Base-by-base conservation (phyloP, 2,888 invertebrate species). In the Stomorhina lunata region DNA sequence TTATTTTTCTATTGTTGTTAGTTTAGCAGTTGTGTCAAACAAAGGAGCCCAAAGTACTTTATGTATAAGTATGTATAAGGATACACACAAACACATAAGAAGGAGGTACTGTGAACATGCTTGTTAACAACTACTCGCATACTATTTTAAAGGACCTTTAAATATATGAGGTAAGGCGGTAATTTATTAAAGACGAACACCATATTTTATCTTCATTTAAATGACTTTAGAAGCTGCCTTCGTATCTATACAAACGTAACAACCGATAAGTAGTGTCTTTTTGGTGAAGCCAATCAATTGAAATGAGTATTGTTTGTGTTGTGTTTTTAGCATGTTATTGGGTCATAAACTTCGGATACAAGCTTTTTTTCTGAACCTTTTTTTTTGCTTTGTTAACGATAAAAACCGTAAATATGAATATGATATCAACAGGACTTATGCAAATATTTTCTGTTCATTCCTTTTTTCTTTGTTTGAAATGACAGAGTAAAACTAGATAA, bases 341-440 rank as follows among this genome's bases (percentile, higher is more conserved):
- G 55, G 73, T 57, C 68, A 69, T 73, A 78, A 75, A 40, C 40
- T 57, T 34, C 4, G 10, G 20, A 22, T 43, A 27, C n/a, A 20
- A 71, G 2, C 2, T 34, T 48, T 34, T 48, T 34, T 71, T 29
- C 6, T 4, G 7, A 2, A n/a, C 10, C 10, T 48, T 15, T 3
- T n/a, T 37, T 29, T 1, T n/a, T 45, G 61, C 55, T 12, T 34
- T 48, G 43, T 59, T 34, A 5, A 48, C 63, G 59, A 76, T 59
- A 76, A 50, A 68, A 75, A 48, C 32, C 20, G 25, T 10, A 65
- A 29, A 59, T 59, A 66, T 55, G 43, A 65, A 65, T 65, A 20
- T 63, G 50, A 69, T 75, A 80, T 75, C 80, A 80, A 75, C 63
- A 61, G 75, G 63, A 63, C 69, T 69, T 69, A 63, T 63, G 75